Percentiles rank a stretch among this genome's conserved stretches.
Evolutionary conservation across 2,888 invertebrate species (phyloP).

Genomic region (Brassicogethes aeneus): DNA sequence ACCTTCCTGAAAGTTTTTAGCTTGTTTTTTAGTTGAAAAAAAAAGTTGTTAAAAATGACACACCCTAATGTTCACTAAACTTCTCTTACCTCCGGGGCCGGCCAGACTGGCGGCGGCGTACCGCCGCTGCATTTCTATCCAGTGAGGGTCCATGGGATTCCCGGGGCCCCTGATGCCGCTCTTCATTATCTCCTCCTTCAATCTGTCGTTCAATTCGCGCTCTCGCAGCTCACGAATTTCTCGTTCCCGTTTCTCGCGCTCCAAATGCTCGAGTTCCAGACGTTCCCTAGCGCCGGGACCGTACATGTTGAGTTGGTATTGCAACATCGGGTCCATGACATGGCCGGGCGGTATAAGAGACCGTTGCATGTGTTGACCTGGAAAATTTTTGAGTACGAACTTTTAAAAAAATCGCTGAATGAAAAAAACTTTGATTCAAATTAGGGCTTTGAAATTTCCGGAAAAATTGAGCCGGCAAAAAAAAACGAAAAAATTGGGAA

Average conservation of each 20-base stretch:
- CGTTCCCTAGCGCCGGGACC: constrained; percentile 52
- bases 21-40: no score
- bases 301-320: constrained; percentile 73
- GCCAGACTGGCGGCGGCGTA: constrained; percentile 41
- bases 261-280: constrained; percentile 57
- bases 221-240: constrained; percentile 74
- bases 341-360: constrained; percentile 44
- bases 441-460: no score
- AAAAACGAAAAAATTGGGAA: no score
- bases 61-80: not conserved
- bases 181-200: constrained; percentile 85
- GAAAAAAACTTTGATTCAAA: no score
- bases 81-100: constrained; percentile 30
- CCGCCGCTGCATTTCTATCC: constrained; percentile 85
- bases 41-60: no score
- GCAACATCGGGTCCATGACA: constrained; percentile 77
- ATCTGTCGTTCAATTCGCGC: constrained; percentile 70
- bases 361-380: constrained; percentile 22
- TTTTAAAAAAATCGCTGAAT: no score
- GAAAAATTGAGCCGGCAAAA: no score
- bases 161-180: constrained; percentile 40
- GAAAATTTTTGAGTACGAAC: no score
- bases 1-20: no score
- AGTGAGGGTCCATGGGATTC: constrained; percentile 56
- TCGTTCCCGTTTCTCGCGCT: constrained; percentile 61